phyloP scores from a whole-genome alignment of 2,113 vertebrate species.

The Gymnobelideus leadbeateri region DNA sequence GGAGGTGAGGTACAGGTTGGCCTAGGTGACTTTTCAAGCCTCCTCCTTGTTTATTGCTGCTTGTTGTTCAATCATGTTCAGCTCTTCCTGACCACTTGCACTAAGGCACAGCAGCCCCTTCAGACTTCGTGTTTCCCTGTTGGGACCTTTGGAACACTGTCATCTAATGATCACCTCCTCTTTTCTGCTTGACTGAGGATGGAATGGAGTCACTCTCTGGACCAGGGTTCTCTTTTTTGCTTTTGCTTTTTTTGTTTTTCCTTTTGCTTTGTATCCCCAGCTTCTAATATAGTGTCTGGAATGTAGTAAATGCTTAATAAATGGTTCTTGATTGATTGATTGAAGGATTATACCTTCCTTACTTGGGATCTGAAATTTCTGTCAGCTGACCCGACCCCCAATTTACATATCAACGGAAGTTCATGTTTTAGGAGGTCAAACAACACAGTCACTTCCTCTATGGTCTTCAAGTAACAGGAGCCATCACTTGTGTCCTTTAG shows the following conservation, averaged over 20 bases:
- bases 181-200: background rate
- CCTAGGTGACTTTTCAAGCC: too few species aligned
- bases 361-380: background rate
- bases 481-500: background rate
- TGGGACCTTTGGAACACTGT: background rate
- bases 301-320: background rate
- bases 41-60: too few species aligned
- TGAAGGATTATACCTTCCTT: background rate
- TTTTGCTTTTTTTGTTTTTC: background rate
- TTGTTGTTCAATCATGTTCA: too few species aligned
- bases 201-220: background rate
- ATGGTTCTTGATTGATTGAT: background rate
- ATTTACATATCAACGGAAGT: background rate
- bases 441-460: background rate
- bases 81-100: too few species aligned
- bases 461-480: background rate
- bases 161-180: background rate
- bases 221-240: background rate
- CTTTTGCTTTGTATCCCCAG: background rate
- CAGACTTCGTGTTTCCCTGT: background rate
- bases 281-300: background rate
- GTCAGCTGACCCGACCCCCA: background rate
- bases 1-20: too few species aligned
- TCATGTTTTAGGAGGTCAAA: background rate
- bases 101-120: too few species aligned